Evolutionary conservation across 2,113 vertebrate genomes (phyloP), one percentile per base, ranked within the genome.

Genomic region (Cynoglossus semilaevis): DNA sequence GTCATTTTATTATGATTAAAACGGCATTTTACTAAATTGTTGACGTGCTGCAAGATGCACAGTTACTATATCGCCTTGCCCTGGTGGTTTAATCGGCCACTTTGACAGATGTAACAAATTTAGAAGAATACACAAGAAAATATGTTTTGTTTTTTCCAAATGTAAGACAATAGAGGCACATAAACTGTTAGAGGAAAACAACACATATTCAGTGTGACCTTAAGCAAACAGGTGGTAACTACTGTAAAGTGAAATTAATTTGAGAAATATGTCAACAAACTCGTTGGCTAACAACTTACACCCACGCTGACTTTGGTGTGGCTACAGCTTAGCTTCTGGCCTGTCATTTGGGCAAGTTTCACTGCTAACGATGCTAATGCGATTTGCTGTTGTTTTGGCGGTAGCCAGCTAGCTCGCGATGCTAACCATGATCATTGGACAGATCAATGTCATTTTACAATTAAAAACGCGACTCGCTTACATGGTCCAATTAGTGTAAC

Each of bases 241-340:
- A 14, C 15, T 59, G 51, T 63, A 42, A 53, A 17, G 29, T 51
- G 14, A 48, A 55, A 56, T 6, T 1, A 53, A 41, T 52, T 40
- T 1, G n/a, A 48, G 35, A 56, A 40, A 2, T 13, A 76, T 66
- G 80, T 85, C 74, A 83, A 83, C 79, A 80, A 77, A 78, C 68
- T 48, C 41, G 14, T 18, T 60, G 69, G 58, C 63, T 41, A 42
- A 48, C 62, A 10, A 36, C n/a, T 7, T 22, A 1, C 3, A 15
- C 35, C 16, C 46, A 16, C 57, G 40, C 15, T 48, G 5, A 11
- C 16, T 51, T 29, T 9, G 46, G 15, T 22, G 14, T 9, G 18
- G 51, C 58, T 56, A 41, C 18, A 6, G 34, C 44, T 54, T 22
- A 36, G 15, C 15, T 44, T 29, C 41, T 19, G 36, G 42, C 16